Evolutionary conservation across 2,113 vertebrate genomes (phyloP), one percentile per base, ranked within the genome.

Genomic region (Puntigrus tetrazona): DNA sequence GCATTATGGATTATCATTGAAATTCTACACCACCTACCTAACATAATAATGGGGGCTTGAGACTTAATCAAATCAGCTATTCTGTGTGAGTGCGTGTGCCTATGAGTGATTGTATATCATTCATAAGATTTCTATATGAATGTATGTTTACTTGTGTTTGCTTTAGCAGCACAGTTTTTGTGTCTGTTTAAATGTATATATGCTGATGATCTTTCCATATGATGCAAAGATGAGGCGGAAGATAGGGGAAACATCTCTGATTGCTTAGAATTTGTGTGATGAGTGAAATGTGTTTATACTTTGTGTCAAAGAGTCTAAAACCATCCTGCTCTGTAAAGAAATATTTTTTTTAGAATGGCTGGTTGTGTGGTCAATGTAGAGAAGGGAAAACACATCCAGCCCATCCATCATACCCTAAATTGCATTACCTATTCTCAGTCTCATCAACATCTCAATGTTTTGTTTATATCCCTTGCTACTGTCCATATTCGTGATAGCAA

Each of bases 1-100:
- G 96, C 96, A 97, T 97, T 97, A 97, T 97, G 96, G 95, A 97
- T 97, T 95, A 96, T 95, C 96, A 96, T 96, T 96, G 96, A 96
- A 96, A 97, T 97, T 96, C 96, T 96, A 96, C 96, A 96, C 96
- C 95, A 90, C 95, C 96, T 96, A 96, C 96, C 95, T 96, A 95
- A 95, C 95, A 96, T 96, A 96, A 97, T 96, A 91, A 91, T 87
- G 95, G 95, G 95, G 95, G 94, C 92, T 93, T 93, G 96, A 95
- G 96, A 96, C 95, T 96, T 97, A 96, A 97, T 97, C 95, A 96
- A 96, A 96, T 97, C 96, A 96, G 94, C 95, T 94, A 94, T 96
- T 96, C 94, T 95, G 92, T 93, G 94, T 87, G 91, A 85, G 63
- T 86, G 63, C 81, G 73, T 76, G 59, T 84, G 84, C 29, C 25